Evolutionary conservation across 92 coral and sea anemone genomes (phyloP).

Genomic region (Chrysogorgia sp.): DNA sequence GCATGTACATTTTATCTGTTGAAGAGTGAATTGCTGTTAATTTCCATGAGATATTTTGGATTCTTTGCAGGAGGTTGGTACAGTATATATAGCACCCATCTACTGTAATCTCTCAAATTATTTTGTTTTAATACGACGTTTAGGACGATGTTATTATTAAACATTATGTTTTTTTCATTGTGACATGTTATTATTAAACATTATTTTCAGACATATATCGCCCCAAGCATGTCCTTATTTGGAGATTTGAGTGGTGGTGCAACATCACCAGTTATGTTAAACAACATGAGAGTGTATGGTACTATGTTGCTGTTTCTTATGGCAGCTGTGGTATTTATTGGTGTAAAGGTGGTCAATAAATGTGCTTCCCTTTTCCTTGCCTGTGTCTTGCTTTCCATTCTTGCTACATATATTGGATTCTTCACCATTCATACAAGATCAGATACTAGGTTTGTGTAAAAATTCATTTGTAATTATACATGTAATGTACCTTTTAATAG

Average conservation of each 20-base stretch:
- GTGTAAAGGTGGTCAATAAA: constrained; percentile 97
- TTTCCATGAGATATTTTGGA: too few relatives aligned
- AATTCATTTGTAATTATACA: too few relatives aligned
- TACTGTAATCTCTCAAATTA: too few relatives aligned
- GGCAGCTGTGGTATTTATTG: constrained; percentile 82
- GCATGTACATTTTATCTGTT: too few relatives aligned
- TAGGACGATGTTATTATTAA: too few relatives aligned
- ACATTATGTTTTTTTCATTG: neutral
- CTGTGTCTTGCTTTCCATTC: constrained; percentile 87
- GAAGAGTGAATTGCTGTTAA: too few relatives aligned
- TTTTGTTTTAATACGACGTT: too few relatives aligned
- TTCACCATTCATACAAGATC: constrained; percentile 84
- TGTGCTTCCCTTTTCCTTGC: constrained; percentile 97
- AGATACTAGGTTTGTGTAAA: constrained; percentile 85
- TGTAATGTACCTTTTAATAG: too few relatives aligned
- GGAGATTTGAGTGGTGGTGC: constrained; percentile 98
- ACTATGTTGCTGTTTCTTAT: constrained; percentile 81
- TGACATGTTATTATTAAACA: neutral
- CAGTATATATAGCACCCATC: too few relatives aligned
- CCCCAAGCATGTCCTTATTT: constrained; percentile 90
- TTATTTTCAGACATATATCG: constrained; percentile 84
- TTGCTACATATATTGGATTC: constrained; percentile 95
- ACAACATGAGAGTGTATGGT: constrained; percentile 99
- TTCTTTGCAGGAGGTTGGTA: too few relatives aligned
- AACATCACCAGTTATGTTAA: constrained; percentile 79